Conservation (phyloP, 2,888 invertebrate species). For the Brachyptera putata region DNA sequence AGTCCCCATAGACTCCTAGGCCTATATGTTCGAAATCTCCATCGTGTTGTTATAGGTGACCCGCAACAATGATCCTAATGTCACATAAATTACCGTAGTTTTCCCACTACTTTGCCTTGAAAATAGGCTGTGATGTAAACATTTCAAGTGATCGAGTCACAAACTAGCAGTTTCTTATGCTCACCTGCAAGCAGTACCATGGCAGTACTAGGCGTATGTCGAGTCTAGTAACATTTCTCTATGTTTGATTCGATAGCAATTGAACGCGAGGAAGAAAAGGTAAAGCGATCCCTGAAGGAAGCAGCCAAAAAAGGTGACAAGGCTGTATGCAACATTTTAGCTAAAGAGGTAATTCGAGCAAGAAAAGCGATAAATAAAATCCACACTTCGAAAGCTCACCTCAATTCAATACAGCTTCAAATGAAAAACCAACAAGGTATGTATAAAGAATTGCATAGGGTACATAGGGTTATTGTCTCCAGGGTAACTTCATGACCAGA, state of each 20-base stretch:
- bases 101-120: no score
- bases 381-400: slow-evolving; percentile 93
- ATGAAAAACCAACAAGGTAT: slow-evolving; percentile 96
- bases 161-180: no score
- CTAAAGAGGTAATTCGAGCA: slow-evolving; percentile 87
- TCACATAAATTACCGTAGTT: no score
- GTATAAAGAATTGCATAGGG: slow-evolving; percentile 31
- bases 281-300: slow-evolving; percentile 87
- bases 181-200: no score
- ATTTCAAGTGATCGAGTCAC: no score
- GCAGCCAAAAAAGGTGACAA: slow-evolving; percentile 93
- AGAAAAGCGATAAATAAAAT: slow-evolving; percentile 86
- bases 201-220: slow-evolving; percentile 7
- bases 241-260: slow-evolving; percentile 62
- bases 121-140: no score
- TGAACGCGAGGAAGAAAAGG: slow-evolving; percentile 95
- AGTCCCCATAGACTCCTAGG: no score
- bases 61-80: no score
- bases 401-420: slow-evolving; percentile 93
- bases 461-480: not conserved
- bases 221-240: not conserved
- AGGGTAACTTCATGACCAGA: not conserved
- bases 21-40: no score
- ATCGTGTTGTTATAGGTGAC: no score
- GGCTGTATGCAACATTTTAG: slow-evolving; percentile 88